These are phyloP conservation scores for Tipula confusa DNA, from an alignment of 2,888 invertebrate genomes.

Conservation along the genomic window DNA sequence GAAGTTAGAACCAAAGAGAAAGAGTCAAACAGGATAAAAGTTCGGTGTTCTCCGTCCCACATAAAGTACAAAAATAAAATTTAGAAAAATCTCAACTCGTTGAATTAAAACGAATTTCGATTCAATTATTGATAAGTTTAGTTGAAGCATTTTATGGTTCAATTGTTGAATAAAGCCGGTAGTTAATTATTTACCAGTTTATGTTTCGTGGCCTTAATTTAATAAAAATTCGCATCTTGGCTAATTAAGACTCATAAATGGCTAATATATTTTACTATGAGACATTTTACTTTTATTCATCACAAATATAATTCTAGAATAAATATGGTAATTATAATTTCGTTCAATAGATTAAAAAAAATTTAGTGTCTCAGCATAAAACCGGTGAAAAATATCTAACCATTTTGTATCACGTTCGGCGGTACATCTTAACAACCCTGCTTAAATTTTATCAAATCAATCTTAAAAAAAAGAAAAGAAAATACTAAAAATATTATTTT, in stretches of 20 bases:
- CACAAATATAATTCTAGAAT: neutral
- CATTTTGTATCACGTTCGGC: neutral
- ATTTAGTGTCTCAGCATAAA: neutral
- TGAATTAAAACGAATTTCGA: too few species aligned
- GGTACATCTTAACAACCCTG: neutral
- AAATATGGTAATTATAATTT: neutral
- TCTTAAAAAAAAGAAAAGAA: constrained; percentile 8
- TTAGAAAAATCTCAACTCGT: too few species aligned
- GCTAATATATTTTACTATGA: neutral
- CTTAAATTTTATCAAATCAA: neutral
- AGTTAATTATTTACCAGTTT: too few species aligned
- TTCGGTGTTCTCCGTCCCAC: too few species aligned
- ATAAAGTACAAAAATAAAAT: too few species aligned
- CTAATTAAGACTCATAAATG: neutral
- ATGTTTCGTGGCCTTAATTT: too few species aligned
- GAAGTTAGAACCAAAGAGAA: too few species aligned
- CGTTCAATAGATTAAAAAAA: neutral
- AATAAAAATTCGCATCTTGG: too few species aligned
- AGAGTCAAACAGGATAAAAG: too few species aligned
- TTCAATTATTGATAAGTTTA: too few species aligned
- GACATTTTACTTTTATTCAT: neutral
- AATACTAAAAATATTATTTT: neutral
- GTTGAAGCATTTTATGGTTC: too few species aligned
- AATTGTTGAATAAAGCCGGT: too few species aligned
- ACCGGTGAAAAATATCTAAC: neutral